Conservation (phyloP, 2,888 invertebrate genomes). For the Cordilura impudica region DNA sequence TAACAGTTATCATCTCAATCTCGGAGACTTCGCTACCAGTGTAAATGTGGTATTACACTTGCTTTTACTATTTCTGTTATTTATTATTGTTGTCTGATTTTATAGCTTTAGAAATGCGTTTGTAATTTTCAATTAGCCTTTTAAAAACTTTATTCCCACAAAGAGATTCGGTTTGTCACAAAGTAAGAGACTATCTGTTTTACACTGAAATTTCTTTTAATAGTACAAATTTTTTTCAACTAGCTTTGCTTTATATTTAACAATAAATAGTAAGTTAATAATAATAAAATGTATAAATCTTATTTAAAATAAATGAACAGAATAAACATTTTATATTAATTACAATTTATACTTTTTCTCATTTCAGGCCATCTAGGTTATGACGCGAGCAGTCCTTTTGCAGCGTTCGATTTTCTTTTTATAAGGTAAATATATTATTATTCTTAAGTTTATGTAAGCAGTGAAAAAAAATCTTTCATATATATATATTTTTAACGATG, state of each 20-base stretch:
- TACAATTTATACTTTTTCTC: constrained; percentile 34
- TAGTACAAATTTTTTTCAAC: neutral
- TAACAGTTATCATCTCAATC: no score
- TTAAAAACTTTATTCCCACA: constrained; percentile 30
- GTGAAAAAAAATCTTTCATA: no score
- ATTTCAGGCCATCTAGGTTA: constrained; percentile 77
- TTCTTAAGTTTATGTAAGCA: no score
- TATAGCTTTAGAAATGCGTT: constrained; percentile 36
- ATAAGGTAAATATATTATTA: constrained; percentile 76
- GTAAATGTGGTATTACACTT: constrained; percentile 5
- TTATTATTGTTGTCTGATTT: neutral
- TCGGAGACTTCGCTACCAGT: no score
- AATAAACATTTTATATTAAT: neutral
- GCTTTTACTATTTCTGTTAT: neutral
- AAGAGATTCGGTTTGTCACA: neutral
- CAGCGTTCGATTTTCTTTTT: constrained; percentile 78
- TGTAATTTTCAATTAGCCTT: constrained; percentile 22
- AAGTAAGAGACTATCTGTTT: neutral
- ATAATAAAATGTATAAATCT: neutral
- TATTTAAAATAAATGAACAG: neutral
- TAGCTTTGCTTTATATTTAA: neutral
- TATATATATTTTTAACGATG: no score
- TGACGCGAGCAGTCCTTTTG: constrained; percentile 79
- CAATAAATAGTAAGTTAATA: neutral
- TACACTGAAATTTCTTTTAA: neutral